Evolutionary conservation across 2,113 vertebrate genomes (phyloP).

Genomic region (Camelus dromedarius): DNA sequence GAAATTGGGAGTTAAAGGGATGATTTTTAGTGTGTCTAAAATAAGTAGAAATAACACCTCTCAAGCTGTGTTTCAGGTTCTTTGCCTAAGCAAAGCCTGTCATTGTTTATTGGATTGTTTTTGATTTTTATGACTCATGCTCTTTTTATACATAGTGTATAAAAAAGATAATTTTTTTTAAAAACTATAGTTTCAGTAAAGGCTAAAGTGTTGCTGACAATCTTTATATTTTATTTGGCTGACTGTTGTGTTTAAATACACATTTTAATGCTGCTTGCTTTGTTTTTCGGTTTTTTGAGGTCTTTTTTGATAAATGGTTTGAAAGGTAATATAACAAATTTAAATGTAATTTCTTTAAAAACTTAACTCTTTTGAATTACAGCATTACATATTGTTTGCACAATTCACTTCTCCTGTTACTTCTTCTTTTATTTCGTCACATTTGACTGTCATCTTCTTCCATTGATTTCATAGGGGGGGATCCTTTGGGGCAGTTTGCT

Average conservation of each 20-base stretch:
- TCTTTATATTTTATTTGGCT: constrained; percentile 41
- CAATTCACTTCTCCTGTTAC: background rate
- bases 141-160: background rate
- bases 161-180: background rate
- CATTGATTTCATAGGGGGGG: constrained; percentile 91
- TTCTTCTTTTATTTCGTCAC: background rate
- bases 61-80: background rate
- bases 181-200: background rate
- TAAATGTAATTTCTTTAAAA: background rate
- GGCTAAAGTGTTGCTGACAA: background rate
- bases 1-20: background rate
- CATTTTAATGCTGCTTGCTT: background rate
- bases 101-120: background rate
- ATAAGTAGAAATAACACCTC: background rate
- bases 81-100: constrained; percentile 30
- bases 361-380: background rate
- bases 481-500: constrained; percentile 96
- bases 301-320: background rate
- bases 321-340: background rate
- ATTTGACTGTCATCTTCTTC: constrained; percentile 41
- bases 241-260: background rate
- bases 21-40: background rate
- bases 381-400: background rate
- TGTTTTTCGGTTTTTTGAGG: background rate
- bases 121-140: background rate